These are phyloP conservation scores for Bombus huntii DNA, from an alignment of 1,140 invertebrate species.

Conservation along the genomic window DNA sequence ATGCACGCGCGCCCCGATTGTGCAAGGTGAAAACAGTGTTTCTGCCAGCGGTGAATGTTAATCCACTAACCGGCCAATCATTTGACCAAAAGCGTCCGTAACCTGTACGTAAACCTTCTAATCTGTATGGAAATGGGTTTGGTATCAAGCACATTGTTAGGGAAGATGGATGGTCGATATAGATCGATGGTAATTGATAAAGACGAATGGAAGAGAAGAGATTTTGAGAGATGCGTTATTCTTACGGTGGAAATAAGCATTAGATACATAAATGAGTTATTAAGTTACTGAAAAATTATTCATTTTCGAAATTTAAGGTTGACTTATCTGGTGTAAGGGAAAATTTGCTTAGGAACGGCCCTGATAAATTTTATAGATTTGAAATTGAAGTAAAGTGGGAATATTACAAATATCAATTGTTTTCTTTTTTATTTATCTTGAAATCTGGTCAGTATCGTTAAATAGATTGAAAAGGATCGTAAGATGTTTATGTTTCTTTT, in stretches of 20 bases:
- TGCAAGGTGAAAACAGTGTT: slow-evolving; percentile 36
- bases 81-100: not conserved
- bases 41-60: not conserved
- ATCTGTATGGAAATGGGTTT: not conserved
- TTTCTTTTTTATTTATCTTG: not conserved
- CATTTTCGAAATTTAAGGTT: too few species aligned
- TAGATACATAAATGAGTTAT: too few species aligned
- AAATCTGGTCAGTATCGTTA: not conserved
- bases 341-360: too few species aligned
- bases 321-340: too few species aligned
- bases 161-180: too few species aligned
- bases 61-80: not conserved
- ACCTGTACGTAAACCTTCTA: not conserved
- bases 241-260: too few species aligned
- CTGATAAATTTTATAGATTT: not conserved
- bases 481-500: not conserved
- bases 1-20: slow-evolving; percentile 26
- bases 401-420: not conserved
- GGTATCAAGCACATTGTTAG: too few species aligned
- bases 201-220: too few species aligned
- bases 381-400: not conserved
- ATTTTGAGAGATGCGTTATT: too few species aligned
- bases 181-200: not conserved
- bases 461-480: not conserved
- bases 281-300: too few species aligned